Base-by-base conservation (phyloP, 1,140 invertebrate species). In the Drosophila quadrilineata region DNA sequence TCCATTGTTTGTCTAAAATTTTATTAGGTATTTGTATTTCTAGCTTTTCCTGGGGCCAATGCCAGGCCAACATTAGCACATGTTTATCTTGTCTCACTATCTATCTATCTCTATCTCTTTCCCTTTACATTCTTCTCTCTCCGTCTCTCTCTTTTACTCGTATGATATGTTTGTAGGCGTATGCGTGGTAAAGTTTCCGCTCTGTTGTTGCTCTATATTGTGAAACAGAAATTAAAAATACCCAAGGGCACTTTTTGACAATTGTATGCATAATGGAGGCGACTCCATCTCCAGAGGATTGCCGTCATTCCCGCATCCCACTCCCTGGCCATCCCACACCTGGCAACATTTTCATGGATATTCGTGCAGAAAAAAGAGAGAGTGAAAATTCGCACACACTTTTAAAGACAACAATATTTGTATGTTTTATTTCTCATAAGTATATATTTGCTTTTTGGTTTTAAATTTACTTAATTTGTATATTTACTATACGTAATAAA, bases 1-100 rank as follows among this genome's bases (percentile, higher is more conserved):
- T n/a, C n/a, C n/a, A n/a, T 48, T 59, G 46, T 62, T 62, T 69
- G 57, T 52, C 36, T 43, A 45, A 26, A 66, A 59, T 66, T 66
- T 66, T 66, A 66, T 66, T 66, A 59, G 41, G 60, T 64, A 64
- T 64, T 64, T 64, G 60, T 64, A 48, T 64, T 49, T 66, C 56
- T 29, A 26, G 33, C 50, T 48, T 56, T 40, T 46, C 50, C 52
- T 46, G 17, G 26, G 38, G 50, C 60, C 33, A 57, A 38, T 57
- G 38, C 14, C 53, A 57, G 40, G n/a, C 9, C 46, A 31, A 56
- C 41, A 64, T 57, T 64, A 56, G 33, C 52, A 57, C 52, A 57
- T 40, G n/a, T n/a, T n/a, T n/a, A n/a, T n/a, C n/a, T n/a, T n/a
- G n/a, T n/a, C n/a, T n/a, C n/a, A n/a, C n/a, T n/a, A n/a, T n/a